Percentiles rank a stretch among this genome's conserved stretches.
phyloP scores from a whole-genome alignment of 2,888 invertebrate species.

The Camptogramma bilineatum region DNA sequence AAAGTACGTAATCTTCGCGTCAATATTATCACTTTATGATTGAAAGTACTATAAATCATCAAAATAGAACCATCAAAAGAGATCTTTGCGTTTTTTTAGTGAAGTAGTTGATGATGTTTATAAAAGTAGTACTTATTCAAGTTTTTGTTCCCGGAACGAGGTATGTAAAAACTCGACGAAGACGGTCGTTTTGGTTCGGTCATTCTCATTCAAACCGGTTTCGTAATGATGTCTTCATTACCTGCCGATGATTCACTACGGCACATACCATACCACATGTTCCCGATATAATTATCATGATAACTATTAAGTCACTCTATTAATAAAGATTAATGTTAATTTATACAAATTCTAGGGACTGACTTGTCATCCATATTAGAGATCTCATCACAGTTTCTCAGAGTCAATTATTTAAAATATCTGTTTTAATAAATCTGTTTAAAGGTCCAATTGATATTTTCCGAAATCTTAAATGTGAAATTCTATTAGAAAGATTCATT shows the following conservation, averaged over 20 bases:
- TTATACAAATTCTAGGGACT: constrained; percentile 7
- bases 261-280: constrained; percentile 56
- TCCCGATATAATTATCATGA: constrained; percentile 23
- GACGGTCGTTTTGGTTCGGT: constrained; percentile 51
- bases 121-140: constrained; percentile 12
- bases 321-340: constrained; percentile 16
- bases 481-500: constrained; percentile 72
- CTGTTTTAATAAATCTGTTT: neutral
- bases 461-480: constrained; percentile 60
- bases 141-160: constrained; percentile 30
- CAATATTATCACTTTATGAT: constrained; percentile 1
- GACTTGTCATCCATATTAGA: constrained; percentile 3
- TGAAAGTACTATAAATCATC: constrained; percentile 9
- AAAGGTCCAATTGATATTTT: constrained; percentile 53
- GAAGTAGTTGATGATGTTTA: constrained; percentile 2
- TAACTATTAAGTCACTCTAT: constrained; percentile 6
- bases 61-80: constrained; percentile 9
- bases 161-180: constrained; percentile 32
- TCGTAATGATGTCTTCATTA: constrained; percentile 80
- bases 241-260: constrained; percentile 64
- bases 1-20: constrained; percentile 42
- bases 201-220: constrained; percentile 72
- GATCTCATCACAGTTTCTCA: constrained; percentile 16
- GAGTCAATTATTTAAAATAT: constrained; percentile 17
- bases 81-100: neutral